These are phyloP conservation scores for Sceloporus undulatus DNA, from an alignment of 2,113 vertebrate species.

Conservation along the genomic window DNA sequence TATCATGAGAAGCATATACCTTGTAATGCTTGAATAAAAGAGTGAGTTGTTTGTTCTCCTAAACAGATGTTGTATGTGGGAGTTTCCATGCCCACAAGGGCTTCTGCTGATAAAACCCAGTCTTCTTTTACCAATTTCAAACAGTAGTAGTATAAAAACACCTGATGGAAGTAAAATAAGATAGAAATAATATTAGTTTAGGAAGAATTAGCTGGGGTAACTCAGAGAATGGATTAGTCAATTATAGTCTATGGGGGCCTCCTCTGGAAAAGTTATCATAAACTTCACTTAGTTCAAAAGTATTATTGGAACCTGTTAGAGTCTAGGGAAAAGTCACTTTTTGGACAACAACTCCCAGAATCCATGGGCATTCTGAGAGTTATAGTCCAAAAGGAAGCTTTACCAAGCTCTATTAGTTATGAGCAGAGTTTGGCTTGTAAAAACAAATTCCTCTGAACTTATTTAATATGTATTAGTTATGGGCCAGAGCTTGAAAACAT, in stretches of 20 bases:
- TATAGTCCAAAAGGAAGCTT: too few relatives aligned
- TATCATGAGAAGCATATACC: neutral
- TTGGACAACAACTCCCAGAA: too few relatives aligned
- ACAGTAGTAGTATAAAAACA: neutral
- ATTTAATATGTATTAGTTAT: neutral
- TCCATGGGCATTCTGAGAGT: too few relatives aligned
- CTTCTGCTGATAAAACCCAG: neutral
- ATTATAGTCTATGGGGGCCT: neutral
- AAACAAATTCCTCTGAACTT: too few relatives aligned
- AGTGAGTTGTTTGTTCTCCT: neutral
- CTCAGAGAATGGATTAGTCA: neutral
- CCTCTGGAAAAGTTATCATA: neutral
- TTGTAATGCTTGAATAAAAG: slow-evolving; percentile 11
- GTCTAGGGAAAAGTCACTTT: neutral
- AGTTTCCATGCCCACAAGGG: neutral
- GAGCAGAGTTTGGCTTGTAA: too few relatives aligned
- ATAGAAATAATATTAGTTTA: too few relatives aligned
- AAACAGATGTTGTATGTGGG: neutral
- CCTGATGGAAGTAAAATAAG: too few relatives aligned
- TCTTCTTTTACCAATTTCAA: neutral
- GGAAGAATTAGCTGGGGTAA: too few relatives aligned
- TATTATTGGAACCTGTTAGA: neutral
- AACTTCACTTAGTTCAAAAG: neutral
- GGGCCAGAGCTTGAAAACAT: neutral
- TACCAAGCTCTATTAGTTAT: neutral